Percentiles rank a stretch among this genome's conserved stretches.
phyloP scores from a whole-genome alignment of 2,113 vertebrate species.

The Ictalurus punctatus region DNA sequence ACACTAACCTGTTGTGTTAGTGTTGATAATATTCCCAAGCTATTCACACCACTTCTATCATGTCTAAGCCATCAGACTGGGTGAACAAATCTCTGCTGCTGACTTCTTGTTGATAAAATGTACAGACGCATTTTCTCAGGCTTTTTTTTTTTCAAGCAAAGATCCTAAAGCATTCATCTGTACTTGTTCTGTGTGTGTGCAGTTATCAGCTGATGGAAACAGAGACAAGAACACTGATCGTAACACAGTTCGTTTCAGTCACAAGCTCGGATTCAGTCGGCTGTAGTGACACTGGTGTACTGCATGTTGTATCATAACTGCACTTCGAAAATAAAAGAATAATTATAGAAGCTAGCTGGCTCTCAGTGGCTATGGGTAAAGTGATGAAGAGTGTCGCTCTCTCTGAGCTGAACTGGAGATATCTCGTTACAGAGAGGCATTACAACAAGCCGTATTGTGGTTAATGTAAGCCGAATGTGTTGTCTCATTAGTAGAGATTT shows the following conservation, averaged over 20 bases:
- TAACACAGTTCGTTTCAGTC: background rate
- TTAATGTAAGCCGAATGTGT: conserved; percentile 11
- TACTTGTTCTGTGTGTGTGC: background rate
- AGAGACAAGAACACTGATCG: background rate
- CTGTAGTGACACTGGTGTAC: background rate
- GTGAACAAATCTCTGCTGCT: background rate
- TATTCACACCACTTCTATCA: background rate
- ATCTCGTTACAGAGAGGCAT: background rate
- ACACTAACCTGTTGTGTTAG: background rate
- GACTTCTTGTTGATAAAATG: background rate
- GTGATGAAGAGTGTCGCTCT: background rate
- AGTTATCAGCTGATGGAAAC: background rate
- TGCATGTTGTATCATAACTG: background rate
- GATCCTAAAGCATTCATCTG: background rate
- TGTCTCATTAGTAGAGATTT: conserved; percentile 27
- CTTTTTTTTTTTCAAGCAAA: background rate
- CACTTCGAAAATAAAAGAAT: background rate
- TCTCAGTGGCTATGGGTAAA: background rate
- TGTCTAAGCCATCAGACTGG: background rate
- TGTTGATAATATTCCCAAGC: background rate
- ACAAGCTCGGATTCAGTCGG: background rate
- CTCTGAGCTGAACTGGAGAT: background rate
- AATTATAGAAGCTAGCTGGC: background rate
- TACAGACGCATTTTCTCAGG: background rate
- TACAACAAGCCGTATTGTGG: background rate